Evolutionary conservation across 2,797 vertebrate species (phyloP).

Genomic region (Sebastes oblongus): DNA sequence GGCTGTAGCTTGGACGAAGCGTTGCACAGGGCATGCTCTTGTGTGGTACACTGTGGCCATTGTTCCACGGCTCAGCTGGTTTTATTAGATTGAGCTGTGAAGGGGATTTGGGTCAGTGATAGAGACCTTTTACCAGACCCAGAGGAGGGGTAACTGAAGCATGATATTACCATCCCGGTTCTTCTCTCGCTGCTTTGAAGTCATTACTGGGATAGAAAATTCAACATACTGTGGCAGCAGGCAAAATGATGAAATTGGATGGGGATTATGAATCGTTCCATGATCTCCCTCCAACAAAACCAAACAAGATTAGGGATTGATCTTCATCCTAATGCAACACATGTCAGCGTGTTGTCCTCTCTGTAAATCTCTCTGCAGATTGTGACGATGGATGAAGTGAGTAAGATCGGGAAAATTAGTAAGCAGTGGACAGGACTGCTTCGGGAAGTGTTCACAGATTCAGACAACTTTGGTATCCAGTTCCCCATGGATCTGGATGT

Average conservation of each 20-base stretch:
- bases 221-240: slow-evolving; percentile 4
- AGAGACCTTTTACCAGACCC: slow-evolving; percentile 52
- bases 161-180: slow-evolving; percentile 39
- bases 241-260: slow-evolving; percentile 9
- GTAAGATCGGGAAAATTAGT: slow-evolving; percentile 94
- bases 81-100: slow-evolving; percentile 64
- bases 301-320: slow-evolving; percentile 25
- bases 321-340: slow-evolving; percentile 20
- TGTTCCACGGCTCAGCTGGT: slow-evolving; percentile 62
- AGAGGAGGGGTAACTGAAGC: slow-evolving; percentile 42
- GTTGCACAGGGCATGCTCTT: slow-evolving; percentile 29
- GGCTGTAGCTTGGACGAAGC: slow-evolving; percentile 30
- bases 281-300: slow-evolving; percentile 21
- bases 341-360: slow-evolving; percentile 6
- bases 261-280: slow-evolving; percentile 15
- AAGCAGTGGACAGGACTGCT: slow-evolving; percentile 98
- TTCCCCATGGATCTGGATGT: slow-evolving; percentile 95
- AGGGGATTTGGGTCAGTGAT: slow-evolving; percentile 61
- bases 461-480: slow-evolving; percentile 96
- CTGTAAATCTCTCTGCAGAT: slow-evolving; percentile 80
- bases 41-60: slow-evolving; percentile 62
- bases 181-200: slow-evolving; percentile 50
- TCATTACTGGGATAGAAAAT: slow-evolving; percentile 18
- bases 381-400: slow-evolving; percentile 89
- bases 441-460: slow-evolving; percentile 91